phyloP scores from a whole-genome alignment of 2,797 vertebrate genomes.

The Urocyon cinereoargenteus region DNA sequence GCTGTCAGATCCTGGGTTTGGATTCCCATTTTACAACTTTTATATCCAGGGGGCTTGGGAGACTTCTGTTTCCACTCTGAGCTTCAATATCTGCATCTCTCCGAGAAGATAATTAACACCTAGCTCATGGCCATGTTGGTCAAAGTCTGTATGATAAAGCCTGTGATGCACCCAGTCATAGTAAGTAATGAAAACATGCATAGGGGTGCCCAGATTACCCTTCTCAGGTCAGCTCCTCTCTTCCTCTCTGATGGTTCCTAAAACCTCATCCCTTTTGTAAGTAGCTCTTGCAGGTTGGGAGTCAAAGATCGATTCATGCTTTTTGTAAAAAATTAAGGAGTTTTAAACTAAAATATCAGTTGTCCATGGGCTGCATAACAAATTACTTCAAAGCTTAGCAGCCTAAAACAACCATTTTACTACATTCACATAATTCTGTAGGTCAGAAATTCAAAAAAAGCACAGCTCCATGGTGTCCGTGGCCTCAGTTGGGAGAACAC shows the following conservation, averaged over 20 bases:
- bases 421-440: neutral
- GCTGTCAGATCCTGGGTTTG: neutral
- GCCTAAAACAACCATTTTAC: neutral
- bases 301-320: neutral
- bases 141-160: neutral
- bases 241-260: neutral
- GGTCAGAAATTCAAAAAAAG: neutral
- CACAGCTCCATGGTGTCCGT: neutral
- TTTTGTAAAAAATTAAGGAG: neutral
- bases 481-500: neutral
- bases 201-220: neutral
- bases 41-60: neutral
- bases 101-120: neutral
- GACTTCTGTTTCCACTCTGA: neutral
- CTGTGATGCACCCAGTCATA: neutral
- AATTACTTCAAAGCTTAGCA: neutral
- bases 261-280: neutral
- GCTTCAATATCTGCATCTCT: neutral
- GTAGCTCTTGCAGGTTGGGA: neutral
- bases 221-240: neutral
- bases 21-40: neutral
- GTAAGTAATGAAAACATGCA: neutral
- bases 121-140: neutral
- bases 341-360: conserved; percentile 34
- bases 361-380: neutral